phyloP scores from a whole-genome alignment of 2,113 vertebrate species.

The Tyto alba region DNA sequence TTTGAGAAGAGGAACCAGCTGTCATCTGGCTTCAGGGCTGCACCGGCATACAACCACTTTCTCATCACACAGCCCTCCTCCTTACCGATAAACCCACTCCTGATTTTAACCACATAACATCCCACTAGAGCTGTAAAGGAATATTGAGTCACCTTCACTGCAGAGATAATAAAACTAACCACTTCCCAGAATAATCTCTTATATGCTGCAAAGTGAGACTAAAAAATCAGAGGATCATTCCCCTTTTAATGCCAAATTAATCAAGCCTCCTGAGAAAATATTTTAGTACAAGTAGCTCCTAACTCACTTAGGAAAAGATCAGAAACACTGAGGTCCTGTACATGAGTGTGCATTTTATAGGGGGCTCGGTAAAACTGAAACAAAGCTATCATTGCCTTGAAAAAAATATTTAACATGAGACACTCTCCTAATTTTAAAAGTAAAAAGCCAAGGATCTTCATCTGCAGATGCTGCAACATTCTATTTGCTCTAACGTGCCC shows the following conservation, averaged over 20 bases:
- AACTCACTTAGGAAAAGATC: not conserved
- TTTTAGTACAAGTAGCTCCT: not conserved
- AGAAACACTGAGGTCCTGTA: not conserved
- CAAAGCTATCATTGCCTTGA: not conserved
- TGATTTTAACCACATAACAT: not conserved
- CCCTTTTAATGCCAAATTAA: not conserved
- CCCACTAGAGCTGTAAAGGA: not conserved
- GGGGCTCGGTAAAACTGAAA: not conserved
- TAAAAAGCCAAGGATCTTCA: not conserved
- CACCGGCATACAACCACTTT: not conserved
- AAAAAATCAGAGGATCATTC: not conserved
- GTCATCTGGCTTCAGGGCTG: not conserved
- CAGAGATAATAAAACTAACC: not conserved
- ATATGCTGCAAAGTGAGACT: not conserved
- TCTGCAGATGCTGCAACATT: not conserved
- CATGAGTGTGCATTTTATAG: not conserved
- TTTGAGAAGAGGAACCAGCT: not conserved
- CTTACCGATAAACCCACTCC: not conserved
- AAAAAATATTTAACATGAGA: not conserved
- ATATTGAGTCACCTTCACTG: not conserved
- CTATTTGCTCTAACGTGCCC: not conserved
- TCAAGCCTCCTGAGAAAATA: not conserved
- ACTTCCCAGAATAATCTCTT: not conserved
- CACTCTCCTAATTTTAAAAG: not conserved
- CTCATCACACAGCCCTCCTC: not conserved